Evolutionary conservation across 2,797 vertebrate genomes (phyloP).

Genomic region (Pampus argenteus): DNA sequence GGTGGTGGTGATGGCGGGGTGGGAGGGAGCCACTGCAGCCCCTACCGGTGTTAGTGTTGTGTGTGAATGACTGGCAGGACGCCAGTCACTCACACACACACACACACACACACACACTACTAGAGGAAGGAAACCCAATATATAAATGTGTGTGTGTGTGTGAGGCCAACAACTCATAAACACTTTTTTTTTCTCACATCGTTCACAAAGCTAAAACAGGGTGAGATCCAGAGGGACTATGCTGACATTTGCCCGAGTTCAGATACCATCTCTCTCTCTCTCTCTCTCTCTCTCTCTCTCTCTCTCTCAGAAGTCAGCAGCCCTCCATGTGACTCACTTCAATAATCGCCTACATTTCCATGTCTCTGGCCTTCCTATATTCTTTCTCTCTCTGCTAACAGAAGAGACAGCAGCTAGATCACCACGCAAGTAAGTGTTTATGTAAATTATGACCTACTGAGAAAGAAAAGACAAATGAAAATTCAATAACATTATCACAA

Average conservation of each 20-base stretch:
- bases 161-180: conserved; percentile 53
- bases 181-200: conserved; percentile 45
- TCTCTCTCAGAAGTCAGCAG: conserved; percentile 67
- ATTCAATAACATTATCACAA: conserved; percentile 11
- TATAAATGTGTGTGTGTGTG: conserved; percentile 52
- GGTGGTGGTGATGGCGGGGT: conserved; percentile 78
- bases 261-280: conserved; percentile 47
- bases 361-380: conserved; percentile 41
- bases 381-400: conserved; percentile 13
- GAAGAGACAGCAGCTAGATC: conserved; percentile 13
- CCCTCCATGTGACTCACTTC: conserved; percentile 70
- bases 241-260: conserved; percentile 76
- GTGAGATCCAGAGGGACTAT: conserved; percentile 51
- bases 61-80: too few relatives aligned
- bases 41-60: too few relatives aligned
- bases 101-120: conserved; percentile 14
- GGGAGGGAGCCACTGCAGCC: conserved; percentile 78
- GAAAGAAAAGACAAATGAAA: conserved; percentile 10
- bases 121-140: conserved; percentile 78
- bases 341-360: conserved; percentile 65
- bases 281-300: conserved; percentile 18
- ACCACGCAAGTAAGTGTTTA: conserved; percentile 1
- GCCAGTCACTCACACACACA: conserved; percentile 74
- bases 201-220: conserved; percentile 43
- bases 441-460: conserved; percentile 28